Conservation (phyloP, 64 coral and sea anemone species). For the Orbicella faveolata region DNA sequence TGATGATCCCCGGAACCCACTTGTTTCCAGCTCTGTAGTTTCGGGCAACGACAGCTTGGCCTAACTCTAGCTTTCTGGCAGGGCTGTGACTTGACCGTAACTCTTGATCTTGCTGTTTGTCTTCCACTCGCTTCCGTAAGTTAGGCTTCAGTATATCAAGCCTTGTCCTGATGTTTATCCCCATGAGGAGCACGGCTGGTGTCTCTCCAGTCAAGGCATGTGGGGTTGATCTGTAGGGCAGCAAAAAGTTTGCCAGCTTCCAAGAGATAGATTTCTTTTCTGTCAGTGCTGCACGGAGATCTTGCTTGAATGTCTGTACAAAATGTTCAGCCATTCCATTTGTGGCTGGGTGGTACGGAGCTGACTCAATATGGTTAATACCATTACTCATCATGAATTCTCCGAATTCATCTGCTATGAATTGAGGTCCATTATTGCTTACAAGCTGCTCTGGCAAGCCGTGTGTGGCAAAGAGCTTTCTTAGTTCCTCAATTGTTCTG, state of each 20-base stretch:
- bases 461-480: neutral
- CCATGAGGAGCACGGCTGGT: conserved; percentile 22
- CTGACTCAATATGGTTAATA: conserved; percentile 5
- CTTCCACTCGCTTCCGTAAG: neutral
- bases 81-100: conserved; percentile 5
- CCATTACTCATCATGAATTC: neutral
- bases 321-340: neutral
- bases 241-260: conserved; percentile 17
- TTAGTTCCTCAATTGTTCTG: neutral
- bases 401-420: conserved; percentile 22
- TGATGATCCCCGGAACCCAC: conserved; percentile 26
- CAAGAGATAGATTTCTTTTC: neutral
- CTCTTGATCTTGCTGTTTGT: conserved; percentile 27
- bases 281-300: conserved; percentile 11
- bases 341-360: neutral
- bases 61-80: conserved; percentile 15
- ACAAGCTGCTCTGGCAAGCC: conserved; percentile 22
- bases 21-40: conserved; percentile 16
- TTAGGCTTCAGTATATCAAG: conserved; percentile 56
- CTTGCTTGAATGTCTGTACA: conserved; percentile 25
- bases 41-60: conserved; percentile 35
- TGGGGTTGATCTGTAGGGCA: conserved; percentile 29
- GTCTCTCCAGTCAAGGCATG: conserved; percentile 34
- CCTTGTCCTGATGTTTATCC: conserved; percentile 23
- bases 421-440: conserved; percentile 22